phyloP scores from a whole-genome alignment of 2,113 vertebrate genomes.

The Cyphotilapia sp. region DNA sequence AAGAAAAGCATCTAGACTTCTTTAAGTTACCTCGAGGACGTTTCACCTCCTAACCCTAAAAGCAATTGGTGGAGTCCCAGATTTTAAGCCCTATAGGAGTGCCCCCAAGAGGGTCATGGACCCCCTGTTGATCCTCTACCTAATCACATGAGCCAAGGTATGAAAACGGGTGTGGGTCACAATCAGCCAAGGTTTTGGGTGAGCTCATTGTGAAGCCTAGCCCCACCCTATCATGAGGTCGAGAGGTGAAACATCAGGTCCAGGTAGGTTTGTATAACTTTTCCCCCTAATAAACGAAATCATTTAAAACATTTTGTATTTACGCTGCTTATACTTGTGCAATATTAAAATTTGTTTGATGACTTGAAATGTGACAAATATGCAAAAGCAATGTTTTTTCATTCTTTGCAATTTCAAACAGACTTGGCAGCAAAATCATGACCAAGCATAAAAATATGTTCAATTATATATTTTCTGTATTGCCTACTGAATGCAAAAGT shows the following conservation, averaged over 20 bases:
- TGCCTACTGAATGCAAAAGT: background rate
- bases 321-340: background rate
- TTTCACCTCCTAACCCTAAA: background rate
- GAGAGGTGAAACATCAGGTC: background rate
- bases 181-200: background rate
- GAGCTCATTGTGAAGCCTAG: background rate
- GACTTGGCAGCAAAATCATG: background rate
- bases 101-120: background rate
- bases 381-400: background rate
- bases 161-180: background rate
- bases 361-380: background rate
- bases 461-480: background rate
- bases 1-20: background rate
- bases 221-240: background rate
- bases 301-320: background rate
- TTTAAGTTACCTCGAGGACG: background rate
- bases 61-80: background rate
- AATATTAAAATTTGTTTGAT: background rate
- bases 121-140: background rate
- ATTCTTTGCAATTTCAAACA: background rate
- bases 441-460: background rate
- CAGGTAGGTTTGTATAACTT: background rate
- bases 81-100: background rate
- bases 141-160: background rate
- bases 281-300: fast-evolving